These are phyloP conservation scores for Buphagus erythrorhynchus DNA, from an alignment of 2,797 vertebrate species.

Conservation along the genomic window DNA sequence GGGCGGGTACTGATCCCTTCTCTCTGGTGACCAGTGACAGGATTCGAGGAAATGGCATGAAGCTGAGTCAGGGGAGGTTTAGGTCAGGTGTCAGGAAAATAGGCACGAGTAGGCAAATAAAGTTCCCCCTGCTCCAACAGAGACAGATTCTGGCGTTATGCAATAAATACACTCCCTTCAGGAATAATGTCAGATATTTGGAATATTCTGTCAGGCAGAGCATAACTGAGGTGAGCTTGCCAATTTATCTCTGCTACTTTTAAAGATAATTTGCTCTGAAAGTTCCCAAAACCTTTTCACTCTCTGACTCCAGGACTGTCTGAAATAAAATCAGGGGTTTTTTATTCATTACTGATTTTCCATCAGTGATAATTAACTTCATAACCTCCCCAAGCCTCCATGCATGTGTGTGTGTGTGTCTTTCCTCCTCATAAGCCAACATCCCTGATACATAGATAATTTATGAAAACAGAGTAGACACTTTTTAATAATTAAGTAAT, in stretches of 20 bases:
- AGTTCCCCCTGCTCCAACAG: background rate
- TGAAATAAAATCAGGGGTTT: background rate
- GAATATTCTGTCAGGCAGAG: background rate
- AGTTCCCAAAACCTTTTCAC: background rate
- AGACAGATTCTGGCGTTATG: background rate
- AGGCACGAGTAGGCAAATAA: background rate
- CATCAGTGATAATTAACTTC: conserved; percentile 58
- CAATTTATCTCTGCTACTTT: background rate
- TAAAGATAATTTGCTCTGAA: background rate
- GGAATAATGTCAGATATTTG: background rate
- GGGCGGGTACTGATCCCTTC: accelerated
- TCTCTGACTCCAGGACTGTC: background rate
- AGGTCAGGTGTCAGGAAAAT: background rate
- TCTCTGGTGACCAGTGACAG: background rate
- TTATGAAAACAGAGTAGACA: conserved; percentile 78
- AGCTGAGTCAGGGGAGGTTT: background rate
- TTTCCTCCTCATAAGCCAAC: conserved; percentile 28
- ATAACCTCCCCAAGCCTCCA: background rate
- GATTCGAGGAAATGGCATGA: background rate
- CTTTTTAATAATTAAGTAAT: conserved; percentile 82
- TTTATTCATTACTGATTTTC: background rate
- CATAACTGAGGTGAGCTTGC: background rate
- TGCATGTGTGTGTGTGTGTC: background rate
- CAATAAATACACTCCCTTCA: background rate
- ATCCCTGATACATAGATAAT: conserved; percentile 76